Evolutionary conservation across 37 sponge, comb jelly and placozoan genomes (phyloP).

Genomic region (Amphimedon queenslandica): DNA sequence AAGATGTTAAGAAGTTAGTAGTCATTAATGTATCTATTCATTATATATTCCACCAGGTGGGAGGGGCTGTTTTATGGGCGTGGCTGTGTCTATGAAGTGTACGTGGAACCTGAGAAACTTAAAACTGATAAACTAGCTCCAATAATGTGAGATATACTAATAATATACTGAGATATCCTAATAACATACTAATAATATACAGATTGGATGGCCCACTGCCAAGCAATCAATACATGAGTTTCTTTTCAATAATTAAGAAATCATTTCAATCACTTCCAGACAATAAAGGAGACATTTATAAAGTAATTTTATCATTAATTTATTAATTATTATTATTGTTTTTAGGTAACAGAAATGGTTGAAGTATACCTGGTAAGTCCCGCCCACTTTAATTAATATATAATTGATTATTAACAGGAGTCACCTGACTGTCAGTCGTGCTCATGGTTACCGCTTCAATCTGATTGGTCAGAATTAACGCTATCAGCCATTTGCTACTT

Average conservation of each 20-base stretch:
- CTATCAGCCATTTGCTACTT: constrained; percentile 71
- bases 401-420: constrained; percentile 18
- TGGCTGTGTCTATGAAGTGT: not conserved
- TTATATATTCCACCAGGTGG: not conserved
- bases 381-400: not conserved
- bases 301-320: constrained; percentile 22
- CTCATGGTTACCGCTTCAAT: constrained; percentile 34
- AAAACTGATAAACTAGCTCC: not conserved
- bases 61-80: not conserved
- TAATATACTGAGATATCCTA: not conserved
- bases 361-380: not conserved
- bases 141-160: not conserved
- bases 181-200: not conserved
- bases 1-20: too few relatives aligned
- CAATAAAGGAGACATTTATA: constrained; percentile 57
- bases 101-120: not conserved
- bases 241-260: constrained; percentile 51
- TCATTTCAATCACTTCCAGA: constrained; percentile 44
- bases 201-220: constrained; percentile 45
- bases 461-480: constrained; percentile 59
- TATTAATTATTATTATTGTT: constrained; percentile 1
- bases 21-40: not conserved
- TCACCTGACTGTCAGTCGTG: constrained; percentile 31
- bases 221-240: constrained; percentile 36
- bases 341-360: constrained; percentile 1